Base-by-base conservation (phyloP, 92 coral and sea anemone species). In the Umimayanthus chanpuru region DNA sequence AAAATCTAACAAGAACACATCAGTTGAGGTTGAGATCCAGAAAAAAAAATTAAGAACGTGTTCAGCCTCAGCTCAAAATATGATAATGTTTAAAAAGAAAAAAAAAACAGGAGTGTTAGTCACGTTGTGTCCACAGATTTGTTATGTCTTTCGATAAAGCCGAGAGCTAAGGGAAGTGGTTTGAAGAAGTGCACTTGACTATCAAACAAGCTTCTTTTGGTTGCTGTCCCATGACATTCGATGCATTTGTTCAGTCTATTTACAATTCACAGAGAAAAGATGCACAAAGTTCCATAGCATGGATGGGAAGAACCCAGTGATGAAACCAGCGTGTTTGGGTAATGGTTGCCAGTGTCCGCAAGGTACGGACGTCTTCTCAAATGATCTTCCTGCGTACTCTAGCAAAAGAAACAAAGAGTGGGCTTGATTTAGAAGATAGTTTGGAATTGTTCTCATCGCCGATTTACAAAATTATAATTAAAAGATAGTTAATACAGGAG, bases 211-310 rank as follows among this genome's bases (percentile, higher is more conserved):
- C 8, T 9, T 47, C 50, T 53, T 53, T 53, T 14, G 1, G 14
- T 53, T 16, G 16, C 58, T 68, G 28, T 68, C 11, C n/a, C 28
- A 28, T 67, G 29, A 1, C 10, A 67, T 9, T n/a, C 73, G 25
- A 68, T 68, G 73, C 12, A 68, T 9, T 68, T 18, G 15, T 0
- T 9, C 8, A 61, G 72, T 66, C 29, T 68, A 68, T 68, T n/a
- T 68, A 53, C 20, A 61, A 20, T 61, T 28, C n/a, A 32, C 41
- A 72, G 76, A 26, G 40, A 72, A 32, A 32, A 72, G 76, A 32
- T 72, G 76, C 76, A 72, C 76, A 72, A 29, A 72, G 40, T 26
- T 72, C 40, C 9, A 29, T 32, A 72, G 76, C 76, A 12, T 72
- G 40, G 76, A 72, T 8, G 76, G 40, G 10, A 72, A 28, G 21